These are phyloP conservation scores for Asbolus verrucosus DNA, from an alignment of 1,140 invertebrate genomes.

Conservation along the genomic window DNA sequence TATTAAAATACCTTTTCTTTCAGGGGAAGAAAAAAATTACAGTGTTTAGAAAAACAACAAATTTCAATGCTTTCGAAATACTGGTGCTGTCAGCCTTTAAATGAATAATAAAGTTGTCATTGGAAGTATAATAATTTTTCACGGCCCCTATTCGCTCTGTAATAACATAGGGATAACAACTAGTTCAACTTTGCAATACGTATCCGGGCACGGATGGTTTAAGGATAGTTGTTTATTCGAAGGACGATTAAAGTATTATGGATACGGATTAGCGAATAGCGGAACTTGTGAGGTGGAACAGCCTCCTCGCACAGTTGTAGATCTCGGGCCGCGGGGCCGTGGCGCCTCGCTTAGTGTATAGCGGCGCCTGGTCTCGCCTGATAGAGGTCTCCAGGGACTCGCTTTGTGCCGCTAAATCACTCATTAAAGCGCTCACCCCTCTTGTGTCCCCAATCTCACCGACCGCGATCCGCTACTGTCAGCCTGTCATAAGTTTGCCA, in stretches of 20 bases:
- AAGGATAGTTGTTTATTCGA: conserved; percentile 20
- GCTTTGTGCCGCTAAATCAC: conserved; percentile 63
- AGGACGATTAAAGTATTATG: conserved; percentile 30
- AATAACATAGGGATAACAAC: no score
- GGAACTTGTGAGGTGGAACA: conserved; percentile 45
- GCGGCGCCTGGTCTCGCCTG: conserved; percentile 57
- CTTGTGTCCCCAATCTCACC: conserved; percentile 33
- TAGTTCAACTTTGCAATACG: no score
- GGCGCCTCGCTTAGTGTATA: conserved; percentile 28
- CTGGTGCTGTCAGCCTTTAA: no score
- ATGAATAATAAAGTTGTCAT: no score
- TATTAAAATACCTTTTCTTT: no score
- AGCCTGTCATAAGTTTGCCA: conserved; percentile 42
- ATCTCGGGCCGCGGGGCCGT: no score
- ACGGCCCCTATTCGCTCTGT: no score
- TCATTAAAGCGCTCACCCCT: conserved; percentile 58
- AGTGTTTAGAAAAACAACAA: no score
- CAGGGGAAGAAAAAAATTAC: no score
- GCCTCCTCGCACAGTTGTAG: conserved; percentile 37
- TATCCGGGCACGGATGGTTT: conserved; percentile 14
- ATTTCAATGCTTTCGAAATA: no score
- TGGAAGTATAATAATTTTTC: no score
- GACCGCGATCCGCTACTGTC: conserved; percentile 17
- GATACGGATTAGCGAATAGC: conserved; percentile 36
- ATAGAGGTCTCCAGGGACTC: conserved; percentile 58